Percentiles rank a stretch among this genome's conserved stretches.
Evolutionary conservation across 2,888 invertebrate genomes (phyloP).

Genomic region (Listrodromus nycthemerus): DNA sequence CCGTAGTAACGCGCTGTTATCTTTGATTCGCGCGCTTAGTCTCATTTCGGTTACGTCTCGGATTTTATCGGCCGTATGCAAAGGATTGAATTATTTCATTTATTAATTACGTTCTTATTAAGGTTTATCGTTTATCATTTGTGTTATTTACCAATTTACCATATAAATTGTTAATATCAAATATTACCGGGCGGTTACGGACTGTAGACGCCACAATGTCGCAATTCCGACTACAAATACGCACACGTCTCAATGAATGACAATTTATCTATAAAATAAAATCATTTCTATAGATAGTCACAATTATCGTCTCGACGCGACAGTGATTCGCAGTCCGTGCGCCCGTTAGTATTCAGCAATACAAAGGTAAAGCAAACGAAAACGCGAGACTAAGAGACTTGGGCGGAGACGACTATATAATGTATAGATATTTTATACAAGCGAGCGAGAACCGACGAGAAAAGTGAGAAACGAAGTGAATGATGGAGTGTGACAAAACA

Average conservation of each 20-base stretch:
- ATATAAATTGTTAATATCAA: constrained; percentile 63
- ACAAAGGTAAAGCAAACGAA: constrained; percentile 55
- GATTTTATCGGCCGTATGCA: constrained; percentile 37
- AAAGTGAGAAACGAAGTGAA: constrained; percentile 46
- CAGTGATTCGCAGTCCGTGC: constrained; percentile 27
- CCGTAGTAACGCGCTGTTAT: constrained; percentile 22
- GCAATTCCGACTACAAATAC: constrained; percentile 50
- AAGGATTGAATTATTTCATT: constrained; percentile 50
- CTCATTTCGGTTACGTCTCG: constrained; percentile 41
- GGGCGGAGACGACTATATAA: constrained; percentile 71
- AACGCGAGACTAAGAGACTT: constrained; percentile 74
- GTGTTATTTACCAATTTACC: constrained; percentile 46
- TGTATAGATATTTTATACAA: constrained; percentile 68
- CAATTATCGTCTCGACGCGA: constrained; percentile 32
- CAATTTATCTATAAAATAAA: constrained; percentile 6
- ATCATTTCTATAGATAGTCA: constrained; percentile 1
- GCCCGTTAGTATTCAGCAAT: constrained; percentile 67
- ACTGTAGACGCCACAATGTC: constrained; percentile 35
- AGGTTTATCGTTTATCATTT: constrained; percentile 55
- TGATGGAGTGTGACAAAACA: constrained; percentile 50
- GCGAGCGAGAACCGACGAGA: constrained; percentile 43
- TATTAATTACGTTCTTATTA: constrained; percentile 46
- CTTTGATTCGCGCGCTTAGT: constrained; percentile 28
- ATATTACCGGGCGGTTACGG: constrained; percentile 59
- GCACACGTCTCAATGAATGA: constrained; percentile 52